These are phyloP conservation scores for Phylloscopus trochilus DNA, from an alignment of 2,113 vertebrate species.

Conservation along the genomic window DNA sequence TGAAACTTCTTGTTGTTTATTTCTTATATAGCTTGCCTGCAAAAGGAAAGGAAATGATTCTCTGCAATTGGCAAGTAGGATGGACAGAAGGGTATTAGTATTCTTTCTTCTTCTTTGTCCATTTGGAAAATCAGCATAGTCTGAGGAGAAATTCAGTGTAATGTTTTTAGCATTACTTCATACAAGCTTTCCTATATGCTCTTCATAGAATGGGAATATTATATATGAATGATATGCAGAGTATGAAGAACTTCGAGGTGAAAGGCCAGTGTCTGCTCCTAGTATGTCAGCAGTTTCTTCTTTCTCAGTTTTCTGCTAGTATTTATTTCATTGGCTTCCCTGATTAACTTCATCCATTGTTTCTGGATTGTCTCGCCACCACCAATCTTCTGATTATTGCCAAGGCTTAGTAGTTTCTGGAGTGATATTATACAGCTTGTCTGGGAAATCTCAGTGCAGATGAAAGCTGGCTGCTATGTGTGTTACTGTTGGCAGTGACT, in stretches of 20 bases:
- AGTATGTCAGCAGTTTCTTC: neutral
- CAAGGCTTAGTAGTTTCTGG: conserved; percentile 42
- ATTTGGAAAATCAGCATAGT: neutral
- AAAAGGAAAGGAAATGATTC: neutral
- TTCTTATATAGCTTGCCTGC: neutral
- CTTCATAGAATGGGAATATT: neutral
- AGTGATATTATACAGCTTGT: conserved; percentile 14
- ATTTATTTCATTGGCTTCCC: neutral
- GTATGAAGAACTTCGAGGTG: neutral
- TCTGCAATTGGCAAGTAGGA: neutral
- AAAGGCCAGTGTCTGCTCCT: neutral
- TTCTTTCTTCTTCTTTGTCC: neutral
- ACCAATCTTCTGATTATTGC: neutral
- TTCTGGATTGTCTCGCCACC: neutral
- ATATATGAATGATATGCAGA: neutral
- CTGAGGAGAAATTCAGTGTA: neutral
- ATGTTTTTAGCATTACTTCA: neutral
- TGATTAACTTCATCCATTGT: neutral
- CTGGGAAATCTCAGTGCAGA: conserved; percentile 48
- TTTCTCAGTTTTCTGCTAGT: neutral
- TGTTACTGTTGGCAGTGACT: conserved; percentile 37
- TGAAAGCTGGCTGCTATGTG: conserved; percentile 33
- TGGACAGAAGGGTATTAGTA: neutral
- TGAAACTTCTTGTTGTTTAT: neutral
- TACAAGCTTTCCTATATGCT: neutral